Base-by-base conservation (phyloP, 1,140 invertebrate species). In the Drosophila kurseongensis region DNA sequence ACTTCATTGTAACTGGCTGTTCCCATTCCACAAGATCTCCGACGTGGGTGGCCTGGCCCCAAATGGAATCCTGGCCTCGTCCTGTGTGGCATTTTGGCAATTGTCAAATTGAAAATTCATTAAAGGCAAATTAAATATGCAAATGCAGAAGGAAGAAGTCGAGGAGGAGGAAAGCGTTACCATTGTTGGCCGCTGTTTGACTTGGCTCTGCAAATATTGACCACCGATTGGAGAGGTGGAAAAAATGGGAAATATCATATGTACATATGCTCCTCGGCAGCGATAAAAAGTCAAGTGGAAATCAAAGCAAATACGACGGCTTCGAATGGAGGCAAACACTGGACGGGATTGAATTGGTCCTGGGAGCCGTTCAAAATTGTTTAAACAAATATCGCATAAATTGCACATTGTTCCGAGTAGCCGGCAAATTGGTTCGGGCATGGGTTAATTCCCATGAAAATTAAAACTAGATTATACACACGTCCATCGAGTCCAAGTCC, bases 91-190 rank as follows among this genome's bases (percentile, higher is more conserved):
- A 88, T 86, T 86, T 88, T 74, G 78, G 65, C 84, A 85, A 89
- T 86, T 90, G 82, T 86, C 79, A 86, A 90, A 79, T 91, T 86
- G 80, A 81, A 91, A 90, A 91, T 86, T 91, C 90, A 91, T 91
- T 91, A 91, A 91, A 90, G 84, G 52, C 82, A 80, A 90, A 86
- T 91, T 89, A 86, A 83, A 90, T 84, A 86, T 91, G 81, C 74
- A 85, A 75, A 78, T 80, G 48, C 45, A 63, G 57, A 16, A 61
- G 60, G 58, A 13, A 45, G 42, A 79, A 79, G 59, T 82, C 67
- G 71, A 74, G 54, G 57, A 47, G 77, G 56, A 47, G 77, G 56
- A 76, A 59, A 56, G 35, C 32, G 29, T 38, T 23, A 10, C n/a
- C 63, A 66, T 52, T 69, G 65, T 77, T 52, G 45, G 18, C 72